A percentile compares a stretch with the other conserved stretches of the same genome.
Evolutionary conservation across 2,797 vertebrate species (phyloP).

Genomic region (Cynopterus sphinx): DNA sequence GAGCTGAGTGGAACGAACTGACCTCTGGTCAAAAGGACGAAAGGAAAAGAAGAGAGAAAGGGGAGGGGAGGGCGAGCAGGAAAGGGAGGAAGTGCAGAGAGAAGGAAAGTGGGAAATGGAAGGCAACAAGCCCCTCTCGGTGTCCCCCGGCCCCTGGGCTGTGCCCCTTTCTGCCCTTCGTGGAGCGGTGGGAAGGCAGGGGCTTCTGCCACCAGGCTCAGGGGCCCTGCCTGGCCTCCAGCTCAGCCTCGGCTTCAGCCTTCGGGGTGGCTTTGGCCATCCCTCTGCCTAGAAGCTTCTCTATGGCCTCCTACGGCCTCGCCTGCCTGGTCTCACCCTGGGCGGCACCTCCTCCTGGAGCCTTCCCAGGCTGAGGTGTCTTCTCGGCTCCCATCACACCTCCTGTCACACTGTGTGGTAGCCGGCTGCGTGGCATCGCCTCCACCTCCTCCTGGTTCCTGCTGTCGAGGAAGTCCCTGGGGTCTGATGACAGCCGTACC

Average conservation of each 20-base stretch:
- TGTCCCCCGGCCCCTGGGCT: no score
- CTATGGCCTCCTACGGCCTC: background rate
- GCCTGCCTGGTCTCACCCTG: background rate
- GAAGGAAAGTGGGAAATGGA: no score
- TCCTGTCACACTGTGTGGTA: background rate
- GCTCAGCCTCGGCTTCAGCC: rapidly evolving
- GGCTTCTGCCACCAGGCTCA: no score
- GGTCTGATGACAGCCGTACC: background rate
- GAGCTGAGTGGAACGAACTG: background rate
- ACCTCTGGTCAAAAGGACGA: background rate
- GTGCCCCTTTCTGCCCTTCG: background rate
- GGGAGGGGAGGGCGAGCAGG: no score
- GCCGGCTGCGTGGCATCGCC: background rate
- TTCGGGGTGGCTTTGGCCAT: background rate
- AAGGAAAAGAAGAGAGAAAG: background rate
- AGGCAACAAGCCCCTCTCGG: background rate
- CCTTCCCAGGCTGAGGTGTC: background rate
- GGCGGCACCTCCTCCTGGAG: background rate
- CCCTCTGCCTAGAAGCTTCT: background rate
- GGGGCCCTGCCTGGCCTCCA: background rate
- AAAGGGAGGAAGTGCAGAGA: no score
- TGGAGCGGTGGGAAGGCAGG: background rate
- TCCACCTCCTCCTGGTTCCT: background rate
- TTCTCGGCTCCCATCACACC: background rate
- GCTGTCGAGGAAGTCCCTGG: background rate